Conservation (phyloP, 1,140 invertebrate genomes). For the Microplitis mediator region DNA sequence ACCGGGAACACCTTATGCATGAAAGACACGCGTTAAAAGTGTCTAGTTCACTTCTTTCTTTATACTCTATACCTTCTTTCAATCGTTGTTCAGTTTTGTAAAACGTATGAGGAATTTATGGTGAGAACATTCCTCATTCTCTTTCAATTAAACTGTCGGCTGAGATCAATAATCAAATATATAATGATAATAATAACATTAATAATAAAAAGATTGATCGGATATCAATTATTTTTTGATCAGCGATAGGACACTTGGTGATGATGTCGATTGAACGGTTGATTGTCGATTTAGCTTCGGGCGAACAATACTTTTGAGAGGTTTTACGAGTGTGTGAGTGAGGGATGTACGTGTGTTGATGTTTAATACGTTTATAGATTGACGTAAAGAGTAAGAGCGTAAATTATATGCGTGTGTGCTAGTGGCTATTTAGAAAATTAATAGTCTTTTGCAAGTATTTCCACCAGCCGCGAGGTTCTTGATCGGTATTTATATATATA, state of each 20-base stretch:
- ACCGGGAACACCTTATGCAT: slow-evolving; percentile 23
- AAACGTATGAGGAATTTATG: too few relatives aligned
- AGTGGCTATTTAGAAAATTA: too few relatives aligned
- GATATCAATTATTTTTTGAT: slow-evolving; percentile 5
- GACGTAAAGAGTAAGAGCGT: too few relatives aligned
- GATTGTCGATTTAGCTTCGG: not conserved
- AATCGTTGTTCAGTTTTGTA: too few relatives aligned
- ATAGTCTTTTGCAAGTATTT: too few relatives aligned
- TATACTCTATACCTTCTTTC: too few relatives aligned
- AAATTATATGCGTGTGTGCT: too few relatives aligned
- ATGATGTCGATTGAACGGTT: not conserved
- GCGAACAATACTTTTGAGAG: not conserved
- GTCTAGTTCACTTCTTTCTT: not conserved
- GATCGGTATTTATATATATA: too few relatives aligned
- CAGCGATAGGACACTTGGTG: not conserved
- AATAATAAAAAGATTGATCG: not conserved
- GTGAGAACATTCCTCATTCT: slow-evolving; percentile 7
- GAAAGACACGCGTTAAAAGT: slow-evolving; percentile 20
- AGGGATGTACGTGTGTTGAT: too few relatives aligned
- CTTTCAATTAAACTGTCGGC: slow-evolving; percentile 11
- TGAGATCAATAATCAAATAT: not conserved
- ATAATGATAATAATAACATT: not conserved
- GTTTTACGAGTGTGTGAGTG: too few relatives aligned
- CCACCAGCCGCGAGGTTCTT: too few relatives aligned
- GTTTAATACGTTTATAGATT: too few relatives aligned